Conservation (phyloP, 2,888 invertebrate genomes). For the Drosophila meridionalis region DNA sequence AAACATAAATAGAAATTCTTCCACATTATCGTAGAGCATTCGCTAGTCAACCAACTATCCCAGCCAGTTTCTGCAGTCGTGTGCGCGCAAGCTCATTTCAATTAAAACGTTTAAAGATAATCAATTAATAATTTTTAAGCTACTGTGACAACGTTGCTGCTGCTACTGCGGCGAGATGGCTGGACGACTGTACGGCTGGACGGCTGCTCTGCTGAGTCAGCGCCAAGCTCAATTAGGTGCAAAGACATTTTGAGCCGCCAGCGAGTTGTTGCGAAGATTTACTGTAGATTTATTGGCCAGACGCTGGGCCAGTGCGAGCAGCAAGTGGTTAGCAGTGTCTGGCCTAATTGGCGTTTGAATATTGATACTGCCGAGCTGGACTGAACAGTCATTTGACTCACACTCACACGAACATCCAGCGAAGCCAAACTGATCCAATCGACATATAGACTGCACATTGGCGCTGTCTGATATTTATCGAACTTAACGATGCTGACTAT, state of each 20-base stretch:
- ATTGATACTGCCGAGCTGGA: slow-evolving; percentile 61
- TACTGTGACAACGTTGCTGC: slow-evolving; percentile 54
- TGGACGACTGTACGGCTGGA: not conserved
- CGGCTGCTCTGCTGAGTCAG: slow-evolving; percentile 70
- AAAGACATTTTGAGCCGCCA: slow-evolving; percentile 67
- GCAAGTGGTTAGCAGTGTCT: slow-evolving; percentile 48
- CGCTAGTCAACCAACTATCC: not conserved
- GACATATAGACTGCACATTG: slow-evolving; percentile 24
- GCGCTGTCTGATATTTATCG: slow-evolving; percentile 70
- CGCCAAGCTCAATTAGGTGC: slow-evolving; percentile 75
- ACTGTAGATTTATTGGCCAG: slow-evolving; percentile 72
- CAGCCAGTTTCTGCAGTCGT: not conserved
- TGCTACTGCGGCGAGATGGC: slow-evolving; percentile 1
- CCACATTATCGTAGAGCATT: slow-evolving; percentile 38
- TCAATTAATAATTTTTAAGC: slow-evolving; percentile 79
- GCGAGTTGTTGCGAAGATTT: slow-evolving; percentile 63
- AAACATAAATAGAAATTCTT: not conserved
- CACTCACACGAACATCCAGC: slow-evolving; percentile 24
- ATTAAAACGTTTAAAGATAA: slow-evolving; percentile 79
- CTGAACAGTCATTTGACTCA: slow-evolving; percentile 28
- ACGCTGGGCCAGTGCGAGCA: slow-evolving; percentile 44
- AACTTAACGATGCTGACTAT: slow-evolving; percentile 64
- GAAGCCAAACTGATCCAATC: slow-evolving; percentile 25
- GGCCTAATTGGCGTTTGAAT: slow-evolving; percentile 78
- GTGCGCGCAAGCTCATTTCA: slow-evolving; percentile 51